These are phyloP conservation scores for Drosophila takahashii DNA, from an alignment of 1,140 invertebrate genomes.

Conservation along the genomic window DNA sequence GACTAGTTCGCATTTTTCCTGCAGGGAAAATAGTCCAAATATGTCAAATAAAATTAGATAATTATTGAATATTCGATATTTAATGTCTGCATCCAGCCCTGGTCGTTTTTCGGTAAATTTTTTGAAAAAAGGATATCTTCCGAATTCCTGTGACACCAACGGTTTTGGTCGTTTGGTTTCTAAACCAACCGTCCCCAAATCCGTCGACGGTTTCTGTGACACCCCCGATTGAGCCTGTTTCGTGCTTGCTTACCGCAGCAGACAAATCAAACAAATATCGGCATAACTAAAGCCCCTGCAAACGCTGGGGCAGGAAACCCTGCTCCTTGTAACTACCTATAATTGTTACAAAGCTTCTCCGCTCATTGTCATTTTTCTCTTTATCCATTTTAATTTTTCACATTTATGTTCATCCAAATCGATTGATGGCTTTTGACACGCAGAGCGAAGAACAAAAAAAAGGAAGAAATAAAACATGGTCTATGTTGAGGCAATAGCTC, in stretches of 20 bases:
- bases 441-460: conserved; percentile 12
- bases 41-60: no score
- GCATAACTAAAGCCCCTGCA: conserved; percentile 28
- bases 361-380: conserved; percentile 31
- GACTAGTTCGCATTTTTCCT: no score
- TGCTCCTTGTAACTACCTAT: conserved; percentile 48
- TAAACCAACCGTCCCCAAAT: no score
- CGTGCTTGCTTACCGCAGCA: conserved; percentile 30
- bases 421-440: conserved; percentile 64
- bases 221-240: conserved; percentile 4
- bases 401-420: conserved; percentile 54
- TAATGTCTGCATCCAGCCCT: no score
- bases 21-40: no score
- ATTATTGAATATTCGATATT: no score
- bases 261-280: conserved; percentile 40
- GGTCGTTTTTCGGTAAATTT: no score
- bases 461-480: background rate
- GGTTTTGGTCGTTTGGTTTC: no score
- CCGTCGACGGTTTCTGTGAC: no score
- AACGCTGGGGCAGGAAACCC: conserved; percentile 19
- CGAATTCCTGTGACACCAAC: no score
- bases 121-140: no score
- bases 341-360: conserved; percentile 57
- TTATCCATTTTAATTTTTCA: conserved; percentile 55
- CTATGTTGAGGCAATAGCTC: no score